A percentile compares a stretch with the other conserved stretches of the same genome.
These are phyloP conservation scores for Parasteatoda tepidariorum DNA, from an alignment of 1,140 invertebrate genomes.

Conservation along the genomic window DNA sequence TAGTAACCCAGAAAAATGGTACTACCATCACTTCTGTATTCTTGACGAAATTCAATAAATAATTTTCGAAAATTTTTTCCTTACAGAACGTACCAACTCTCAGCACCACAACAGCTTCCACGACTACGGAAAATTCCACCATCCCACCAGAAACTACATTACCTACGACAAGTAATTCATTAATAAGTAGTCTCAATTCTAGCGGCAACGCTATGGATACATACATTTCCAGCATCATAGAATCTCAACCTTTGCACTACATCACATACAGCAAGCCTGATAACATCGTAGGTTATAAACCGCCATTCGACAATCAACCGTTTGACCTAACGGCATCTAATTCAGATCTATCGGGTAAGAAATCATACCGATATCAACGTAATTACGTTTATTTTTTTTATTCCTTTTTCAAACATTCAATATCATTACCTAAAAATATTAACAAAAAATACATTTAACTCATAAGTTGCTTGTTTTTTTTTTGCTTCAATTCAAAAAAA, in stretches of 20 bases:
- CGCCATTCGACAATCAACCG: conserved; percentile 32
- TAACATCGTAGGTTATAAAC: conserved; percentile 38
- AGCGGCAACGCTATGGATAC: conserved; percentile 11
- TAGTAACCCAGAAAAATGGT: no score
- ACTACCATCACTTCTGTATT: no score
- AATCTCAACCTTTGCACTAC: conserved; percentile 44
- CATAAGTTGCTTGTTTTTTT: no score
- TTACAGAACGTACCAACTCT: no score
- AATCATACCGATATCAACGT: background rate
- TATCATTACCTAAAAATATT: no score
- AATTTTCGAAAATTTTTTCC: no score
- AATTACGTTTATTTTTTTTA: no score
- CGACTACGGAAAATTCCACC: conserved; percentile 8
- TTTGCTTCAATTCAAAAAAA: no score
- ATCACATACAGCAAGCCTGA: conserved; percentile 37
- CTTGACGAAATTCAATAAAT: no score
- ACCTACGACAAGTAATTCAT: background rate
- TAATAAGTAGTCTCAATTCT: no score
- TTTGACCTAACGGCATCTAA: conserved; percentile 41
- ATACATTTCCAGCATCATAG: conserved; percentile 28
- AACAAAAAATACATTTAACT: no score
- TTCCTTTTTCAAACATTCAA: no score
- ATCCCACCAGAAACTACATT: background rate
- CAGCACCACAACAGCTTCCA: conserved; percentile 12
- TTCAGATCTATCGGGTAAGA: conserved; percentile 36